Conservation (phyloP, 2,797 vertebrate species). For the Crax fasciolata region DNA sequence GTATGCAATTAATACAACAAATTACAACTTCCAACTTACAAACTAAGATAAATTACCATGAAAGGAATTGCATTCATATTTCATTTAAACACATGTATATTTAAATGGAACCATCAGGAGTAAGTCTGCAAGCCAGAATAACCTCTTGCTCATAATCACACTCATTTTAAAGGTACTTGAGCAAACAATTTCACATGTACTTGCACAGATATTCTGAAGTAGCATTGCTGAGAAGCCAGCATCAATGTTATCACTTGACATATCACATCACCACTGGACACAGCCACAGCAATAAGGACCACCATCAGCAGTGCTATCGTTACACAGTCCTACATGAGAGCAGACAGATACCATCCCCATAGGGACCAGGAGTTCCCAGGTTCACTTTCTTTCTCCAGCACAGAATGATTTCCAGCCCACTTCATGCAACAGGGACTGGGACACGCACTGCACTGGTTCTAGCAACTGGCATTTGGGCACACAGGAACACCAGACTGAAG, state of each 20-base stretch:
- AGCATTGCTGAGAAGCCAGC: not conserved
- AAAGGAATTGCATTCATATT: not conserved
- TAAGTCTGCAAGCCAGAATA: not conserved
- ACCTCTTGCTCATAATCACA: not conserved
- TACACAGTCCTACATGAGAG: fast-evolving
- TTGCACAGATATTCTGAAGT: not conserved
- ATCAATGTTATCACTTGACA: not conserved
- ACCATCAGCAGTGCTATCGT: not conserved
- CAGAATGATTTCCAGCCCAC: not conserved
- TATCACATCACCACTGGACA: fast-evolving
- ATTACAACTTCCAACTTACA: not conserved
- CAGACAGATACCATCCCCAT: not conserved
- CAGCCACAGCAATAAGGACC: not conserved
- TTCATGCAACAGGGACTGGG: not conserved
- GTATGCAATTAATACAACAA: not conserved
- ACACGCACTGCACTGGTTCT: not conserved
- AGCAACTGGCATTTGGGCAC: not conserved
- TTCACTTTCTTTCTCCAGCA: not conserved
- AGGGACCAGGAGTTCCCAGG: not conserved
- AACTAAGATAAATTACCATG: not conserved
- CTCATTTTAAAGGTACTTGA: not conserved
- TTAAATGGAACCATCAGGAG: not conserved
- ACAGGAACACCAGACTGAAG: not conserved
- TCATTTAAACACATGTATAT: not conserved
- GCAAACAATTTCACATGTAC: not conserved